Evolutionary conservation across 2,888 invertebrate species (phyloP), one percentile per base, ranked within the genome.

Genomic region (Cantharis flavilabris): DNA sequence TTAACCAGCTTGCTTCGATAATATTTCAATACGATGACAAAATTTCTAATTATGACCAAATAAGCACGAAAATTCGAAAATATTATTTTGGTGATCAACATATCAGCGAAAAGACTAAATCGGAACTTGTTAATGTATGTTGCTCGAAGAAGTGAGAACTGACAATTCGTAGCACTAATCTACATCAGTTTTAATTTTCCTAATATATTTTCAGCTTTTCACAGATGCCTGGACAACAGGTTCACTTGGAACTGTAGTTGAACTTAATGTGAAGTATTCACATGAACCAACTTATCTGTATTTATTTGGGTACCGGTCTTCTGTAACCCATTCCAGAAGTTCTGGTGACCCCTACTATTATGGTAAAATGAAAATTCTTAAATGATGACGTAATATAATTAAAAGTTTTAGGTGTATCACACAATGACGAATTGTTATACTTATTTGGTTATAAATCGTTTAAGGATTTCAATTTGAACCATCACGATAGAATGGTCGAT

Each of bases 371-470:
- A n/a, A 84, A 69, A 70, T 10, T 70, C 16, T 16, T 5, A 16
- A 13, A 4, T 64, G 14, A 28, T 9, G 11, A 11, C 14, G 9
- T 1, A 14, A 13, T 13, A 71, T 18, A 64, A 64, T 13, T 10
- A 10, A 64, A 20, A 71, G 2, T 20, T 72, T 69, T 84, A 93
- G 94, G 96, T 72, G 94, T 94, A 0, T 94, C 94, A 72, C 96
- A 96, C 85, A 95, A 95, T 0, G 96, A 96, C 83, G 96, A 96
- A 79, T 88, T 96, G 71, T 94, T 94, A 85, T 94, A 96, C 85
- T 86, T 96, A 10, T 96, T 96, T 71, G 90, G 90, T 0, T 90
- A 90, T 76, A 87, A 87, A 62, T 84, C 92, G 9, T 94, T 94
- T 84, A 89, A 92, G 0, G 88, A 90, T 33, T 89, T 91, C 2